Base-by-base conservation (phyloP, 2,888 invertebrate genomes). In the Luffia ferchaultella region DNA sequence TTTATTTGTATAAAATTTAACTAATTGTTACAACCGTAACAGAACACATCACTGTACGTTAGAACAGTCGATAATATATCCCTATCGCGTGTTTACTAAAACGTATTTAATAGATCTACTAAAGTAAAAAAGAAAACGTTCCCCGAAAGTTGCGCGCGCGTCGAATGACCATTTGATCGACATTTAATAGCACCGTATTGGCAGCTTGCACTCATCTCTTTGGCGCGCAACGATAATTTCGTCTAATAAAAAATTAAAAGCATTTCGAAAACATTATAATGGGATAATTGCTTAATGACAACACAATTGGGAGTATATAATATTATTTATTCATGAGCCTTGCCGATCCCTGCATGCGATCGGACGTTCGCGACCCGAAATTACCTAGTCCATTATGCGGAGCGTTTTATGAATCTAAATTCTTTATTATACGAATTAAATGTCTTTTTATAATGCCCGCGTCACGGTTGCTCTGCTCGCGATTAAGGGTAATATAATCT, bases 181-280 rank as follows among this genome's bases (percentile, higher is more conserved):
- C 80, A 80, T 82, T 77, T 82, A 82, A 80, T 79, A 64, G 72
- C 60, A 16, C 60, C 63, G 67, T 70, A 64, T 67, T 65, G 67
- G 68, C 72, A 64, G 64, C 64, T 62, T 52, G 54, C 30, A 12
- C 30, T 30, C 30, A 30, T 30, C 12, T 41, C 49, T 49, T 43
- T 3, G 18, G 18, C 49, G 62, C 67, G 62, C 57, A 55, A 73
- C 62, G 65, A 72, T 74, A 76, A 77, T 78, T 73, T 71, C 69
- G 61, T 67, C 72, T 73, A 74, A 77, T 82, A 82, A 82, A 83
- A 82, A 82, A 78, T 80, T 80, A 78, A 83, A 82, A 78, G 76
- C 78, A 73, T 78, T 80, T 77, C 65, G 60, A 78, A 76, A 80
- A 77, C 72, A 74, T 76, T 63, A 70, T 77, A 73, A 73, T 76